phyloP scores from a whole-genome alignment of 2,888 invertebrate genomes.

The Deilephila elpenor region DNA sequence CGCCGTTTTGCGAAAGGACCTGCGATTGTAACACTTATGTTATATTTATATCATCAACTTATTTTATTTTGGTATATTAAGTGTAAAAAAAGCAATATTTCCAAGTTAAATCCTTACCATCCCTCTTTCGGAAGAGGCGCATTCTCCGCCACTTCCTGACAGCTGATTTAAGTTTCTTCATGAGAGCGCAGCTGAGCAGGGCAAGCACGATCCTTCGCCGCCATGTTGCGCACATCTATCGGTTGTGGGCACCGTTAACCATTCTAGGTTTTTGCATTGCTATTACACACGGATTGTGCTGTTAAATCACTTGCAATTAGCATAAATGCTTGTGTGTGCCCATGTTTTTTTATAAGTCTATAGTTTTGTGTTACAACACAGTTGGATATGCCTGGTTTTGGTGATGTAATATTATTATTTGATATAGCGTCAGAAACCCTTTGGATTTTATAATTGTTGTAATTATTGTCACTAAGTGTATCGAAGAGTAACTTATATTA shows the following conservation, averaged over 20 bases:
- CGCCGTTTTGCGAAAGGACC: no score
- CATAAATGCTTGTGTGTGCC: no score
- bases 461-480: no score
- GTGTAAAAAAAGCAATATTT: neutral
- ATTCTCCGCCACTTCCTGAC: conserved; percentile 81
- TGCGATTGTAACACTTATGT: no score
- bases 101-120: conserved; percentile 56
- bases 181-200: conserved; percentile 68
- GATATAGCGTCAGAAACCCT: neutral
- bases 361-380: no score
- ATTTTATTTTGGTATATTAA: no score
- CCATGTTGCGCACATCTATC: conserved; percentile 75
- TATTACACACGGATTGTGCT: no score
- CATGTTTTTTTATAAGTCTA: no score
- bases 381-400: no score
- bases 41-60: no score
- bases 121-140: conserved; percentile 78
- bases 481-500: no score
- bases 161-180: conserved; percentile 79
- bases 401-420: no score
- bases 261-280: neutral
- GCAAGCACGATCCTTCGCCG: conserved; percentile 60
- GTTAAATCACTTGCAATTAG: neutral
- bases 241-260: conserved; percentile 29
- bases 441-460: neutral